Conservation (phyloP, 2,888 invertebrate species). For the Heteromurus nitidus region DNA sequence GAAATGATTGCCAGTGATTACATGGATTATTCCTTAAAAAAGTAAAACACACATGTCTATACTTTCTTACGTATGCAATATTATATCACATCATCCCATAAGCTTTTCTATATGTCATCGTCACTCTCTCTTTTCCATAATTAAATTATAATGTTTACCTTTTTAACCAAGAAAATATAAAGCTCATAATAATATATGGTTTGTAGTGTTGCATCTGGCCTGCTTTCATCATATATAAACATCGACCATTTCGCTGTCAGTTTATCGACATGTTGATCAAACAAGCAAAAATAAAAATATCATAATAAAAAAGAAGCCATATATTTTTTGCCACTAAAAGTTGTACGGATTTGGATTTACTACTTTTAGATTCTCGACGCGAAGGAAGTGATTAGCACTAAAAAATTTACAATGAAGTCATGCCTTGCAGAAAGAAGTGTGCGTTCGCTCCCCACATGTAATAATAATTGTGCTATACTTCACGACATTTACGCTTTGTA, state of each 20-base stretch:
- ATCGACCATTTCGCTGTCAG: slow-evolving; percentile 1
- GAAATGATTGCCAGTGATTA: slow-evolving; percentile 5
- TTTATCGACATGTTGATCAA: too few relatives aligned
- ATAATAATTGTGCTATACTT: not conserved
- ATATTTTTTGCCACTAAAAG: not conserved
- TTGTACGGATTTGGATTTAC: not conserved
- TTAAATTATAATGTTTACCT: not conserved
- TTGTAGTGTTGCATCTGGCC: not conserved
- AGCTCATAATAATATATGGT: not conserved
- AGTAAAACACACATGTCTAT: not conserved
- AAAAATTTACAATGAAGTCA: not conserved
- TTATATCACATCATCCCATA: not conserved
- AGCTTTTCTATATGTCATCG: not conserved
- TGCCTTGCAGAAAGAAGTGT: not conserved
- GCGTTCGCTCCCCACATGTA: not conserved
- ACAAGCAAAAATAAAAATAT: not conserved
- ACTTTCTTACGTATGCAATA: slow-evolving; percentile 1
- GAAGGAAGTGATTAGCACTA: slow-evolving; percentile 22
- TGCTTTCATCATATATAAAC: not conserved
- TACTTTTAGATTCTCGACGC: not conserved
- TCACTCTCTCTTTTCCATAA: slow-evolving; percentile 10
- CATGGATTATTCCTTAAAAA: slow-evolving; percentile 6
- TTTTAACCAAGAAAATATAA: not conserved
- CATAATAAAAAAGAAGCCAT: not conserved
- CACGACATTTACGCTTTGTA: slow-evolving; percentile 1